Conservation (phyloP, 2,113 vertebrate genomes). For the Pteropus alecto region DNA sequence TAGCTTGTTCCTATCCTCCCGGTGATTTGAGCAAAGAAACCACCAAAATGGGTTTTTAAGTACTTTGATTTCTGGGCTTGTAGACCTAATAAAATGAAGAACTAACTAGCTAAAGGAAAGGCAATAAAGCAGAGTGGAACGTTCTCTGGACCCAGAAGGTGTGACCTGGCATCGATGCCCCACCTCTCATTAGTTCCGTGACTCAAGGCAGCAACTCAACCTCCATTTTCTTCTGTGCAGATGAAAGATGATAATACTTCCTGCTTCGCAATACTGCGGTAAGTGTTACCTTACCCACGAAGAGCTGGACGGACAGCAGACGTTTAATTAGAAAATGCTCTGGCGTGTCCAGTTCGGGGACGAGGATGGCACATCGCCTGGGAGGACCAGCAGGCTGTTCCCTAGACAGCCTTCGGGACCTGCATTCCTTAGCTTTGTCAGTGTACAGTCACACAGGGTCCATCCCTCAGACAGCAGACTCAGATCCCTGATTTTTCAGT, state of each 20-base stretch:
- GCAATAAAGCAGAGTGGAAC: not conserved
- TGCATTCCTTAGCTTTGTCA: not conserved
- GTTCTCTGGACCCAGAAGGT: not conserved
- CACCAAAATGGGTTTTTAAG: constrained; percentile 27
- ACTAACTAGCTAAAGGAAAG: not conserved
- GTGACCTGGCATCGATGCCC: not conserved
- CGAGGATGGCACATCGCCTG: not conserved
- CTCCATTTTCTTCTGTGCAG: not conserved
- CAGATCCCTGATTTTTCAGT: not conserved
- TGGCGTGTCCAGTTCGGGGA: not conserved
- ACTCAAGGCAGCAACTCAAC: not conserved
- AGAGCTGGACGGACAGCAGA: not conserved
- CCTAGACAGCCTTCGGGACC: not conserved
- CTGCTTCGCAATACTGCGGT: not conserved
- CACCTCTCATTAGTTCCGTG: not conserved
- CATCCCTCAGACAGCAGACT: not conserved
- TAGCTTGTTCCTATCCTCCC: not conserved
- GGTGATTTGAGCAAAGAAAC: constrained; percentile 34
- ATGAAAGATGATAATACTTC: not conserved
- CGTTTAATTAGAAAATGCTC: not conserved
- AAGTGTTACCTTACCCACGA: not conserved
- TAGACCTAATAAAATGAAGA: not conserved
- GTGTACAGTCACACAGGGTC: not conserved
- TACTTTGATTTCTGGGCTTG: constrained; percentile 4
- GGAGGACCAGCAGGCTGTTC: not conserved